Percentiles rank a stretch among this genome's conserved stretches.
These are phyloP conservation scores for Chesias legatella DNA, from an alignment of 2,888 invertebrate genomes.

Conservation along the genomic window DNA sequence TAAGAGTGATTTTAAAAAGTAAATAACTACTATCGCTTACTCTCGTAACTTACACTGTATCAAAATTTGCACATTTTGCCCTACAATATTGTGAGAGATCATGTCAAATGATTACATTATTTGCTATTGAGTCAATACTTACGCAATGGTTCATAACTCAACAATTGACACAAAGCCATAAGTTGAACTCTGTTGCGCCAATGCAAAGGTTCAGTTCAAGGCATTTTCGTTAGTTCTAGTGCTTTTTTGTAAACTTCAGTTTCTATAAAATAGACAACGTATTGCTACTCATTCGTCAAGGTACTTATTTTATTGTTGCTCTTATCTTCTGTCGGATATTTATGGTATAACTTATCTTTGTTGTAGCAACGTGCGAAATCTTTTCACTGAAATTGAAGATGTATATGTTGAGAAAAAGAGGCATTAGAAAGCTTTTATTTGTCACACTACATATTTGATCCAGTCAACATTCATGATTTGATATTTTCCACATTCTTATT, in stretches of 20 bases:
- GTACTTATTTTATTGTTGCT: conserved; percentile 46
- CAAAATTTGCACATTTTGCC: conserved; percentile 46
- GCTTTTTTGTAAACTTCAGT: conserved; percentile 14
- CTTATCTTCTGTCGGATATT: conserved; percentile 40
- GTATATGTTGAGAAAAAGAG: background rate
- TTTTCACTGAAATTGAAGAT: background rate
- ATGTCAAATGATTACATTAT: conserved; percentile 67
- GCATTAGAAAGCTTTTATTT: too few species aligned
- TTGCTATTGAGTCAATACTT: conserved; percentile 45
- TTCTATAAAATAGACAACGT: conserved; percentile 43
- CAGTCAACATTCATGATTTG: too few species aligned
- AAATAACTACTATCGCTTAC: conserved; percentile 28
- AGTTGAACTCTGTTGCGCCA: too few species aligned
- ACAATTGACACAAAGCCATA: too few species aligned
- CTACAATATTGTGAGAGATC: conserved; percentile 66
- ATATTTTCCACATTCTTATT: too few species aligned
- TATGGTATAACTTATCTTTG: conserved; percentile 34
- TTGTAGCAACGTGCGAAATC: conserved; percentile 25
- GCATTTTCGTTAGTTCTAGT: conserved; percentile 7
- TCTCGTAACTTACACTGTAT: conserved; percentile 28
- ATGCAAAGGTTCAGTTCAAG: too few species aligned
- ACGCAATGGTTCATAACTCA: conserved; percentile 30
- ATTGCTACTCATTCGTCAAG: conserved; percentile 64
- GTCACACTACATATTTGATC: too few species aligned
- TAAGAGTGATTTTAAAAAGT: too few species aligned